A percentile compares a stretch with the other conserved stretches of the same genome.
These are phyloP conservation scores for Nycticebus coucang DNA, from an alignment of 2,113 vertebrate species.

Conservation along the genomic window DNA sequence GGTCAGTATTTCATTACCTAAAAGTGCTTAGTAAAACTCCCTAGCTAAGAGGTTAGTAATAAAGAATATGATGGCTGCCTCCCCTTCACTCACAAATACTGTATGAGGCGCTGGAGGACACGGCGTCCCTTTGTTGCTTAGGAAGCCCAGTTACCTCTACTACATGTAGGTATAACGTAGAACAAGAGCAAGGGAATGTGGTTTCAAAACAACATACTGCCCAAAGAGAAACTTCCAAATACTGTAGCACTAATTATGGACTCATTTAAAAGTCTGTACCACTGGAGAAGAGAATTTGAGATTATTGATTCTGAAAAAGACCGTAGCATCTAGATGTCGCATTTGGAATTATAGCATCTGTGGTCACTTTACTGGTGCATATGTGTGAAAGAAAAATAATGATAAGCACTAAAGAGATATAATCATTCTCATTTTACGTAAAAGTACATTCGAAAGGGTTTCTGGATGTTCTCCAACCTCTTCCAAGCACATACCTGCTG, in stretches of 20 bases:
- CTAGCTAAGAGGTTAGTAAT: not conserved
- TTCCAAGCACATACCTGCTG: not conserved
- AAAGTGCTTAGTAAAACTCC: conserved; percentile 43
- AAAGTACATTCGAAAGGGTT: conserved; percentile 4
- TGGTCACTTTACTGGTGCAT: not conserved
- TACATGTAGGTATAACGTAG: not conserved
- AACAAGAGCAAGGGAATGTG: not conserved
- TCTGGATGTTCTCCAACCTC: not conserved
- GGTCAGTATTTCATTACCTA: conserved; percentile 17
- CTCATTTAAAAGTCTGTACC: not conserved
- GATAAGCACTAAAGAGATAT: not conserved
- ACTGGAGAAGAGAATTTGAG: not conserved
- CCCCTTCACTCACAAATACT: not conserved
- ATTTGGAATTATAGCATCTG: not conserved
- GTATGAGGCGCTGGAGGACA: not conserved
- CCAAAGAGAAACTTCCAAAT: not conserved
- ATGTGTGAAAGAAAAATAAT: conserved; percentile 17
- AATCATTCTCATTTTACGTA: not conserved
- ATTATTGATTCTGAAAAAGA: not conserved
- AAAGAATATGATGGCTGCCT: not conserved
- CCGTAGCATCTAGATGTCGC: not conserved
- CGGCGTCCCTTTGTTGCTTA: not conserved
- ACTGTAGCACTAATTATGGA: not conserved
- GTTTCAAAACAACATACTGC: conserved; percentile 20
- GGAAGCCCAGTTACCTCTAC: not conserved